phyloP scores from a whole-genome alignment of 2,113 vertebrate species.

The Perccottus glenii region DNA sequence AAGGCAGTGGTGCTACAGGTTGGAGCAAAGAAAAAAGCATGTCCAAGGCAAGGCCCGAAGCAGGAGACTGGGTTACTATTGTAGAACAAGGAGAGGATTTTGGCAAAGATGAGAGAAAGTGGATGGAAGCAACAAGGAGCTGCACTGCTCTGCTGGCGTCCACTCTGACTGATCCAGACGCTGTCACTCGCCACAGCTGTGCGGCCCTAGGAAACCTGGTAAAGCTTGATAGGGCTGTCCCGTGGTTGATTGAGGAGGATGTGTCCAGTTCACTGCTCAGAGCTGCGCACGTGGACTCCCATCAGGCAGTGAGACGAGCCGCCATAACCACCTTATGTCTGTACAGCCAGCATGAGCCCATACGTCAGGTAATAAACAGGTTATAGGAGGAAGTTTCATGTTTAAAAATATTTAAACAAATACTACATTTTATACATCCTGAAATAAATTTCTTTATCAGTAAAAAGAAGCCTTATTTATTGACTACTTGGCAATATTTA shows the following conservation, averaged over 20 bases:
- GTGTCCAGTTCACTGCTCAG: slow-evolving; percentile 60
- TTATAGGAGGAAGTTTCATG: not conserved
- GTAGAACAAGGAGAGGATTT: slow-evolving; percentile 10
- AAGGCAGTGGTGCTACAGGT: slow-evolving; percentile 1
- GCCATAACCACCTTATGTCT: slow-evolving; percentile 66
- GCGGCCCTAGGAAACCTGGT: slow-evolving; percentile 67
- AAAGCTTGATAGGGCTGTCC: slow-evolving; percentile 40
- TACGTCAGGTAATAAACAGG: slow-evolving; percentile 67
- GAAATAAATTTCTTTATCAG: too few species aligned
- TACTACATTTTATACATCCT: not conserved
- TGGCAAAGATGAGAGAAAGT: slow-evolving; percentile 31
- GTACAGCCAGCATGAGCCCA: slow-evolving; percentile 63
- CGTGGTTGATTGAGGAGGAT: slow-evolving; percentile 53
- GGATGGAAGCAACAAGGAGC: slow-evolving; percentile 65
- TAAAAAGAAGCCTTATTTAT: too few species aligned
- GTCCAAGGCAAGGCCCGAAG: slow-evolving; percentile 17
- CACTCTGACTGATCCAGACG: slow-evolving; percentile 70
- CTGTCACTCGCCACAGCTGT: slow-evolving; percentile 74
- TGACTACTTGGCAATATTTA: too few species aligned
- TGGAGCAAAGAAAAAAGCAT: slow-evolving; percentile 19
- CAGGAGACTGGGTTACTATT: not conserved
- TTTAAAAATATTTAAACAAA: not conserved
- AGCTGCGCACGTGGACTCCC: slow-evolving; percentile 69
- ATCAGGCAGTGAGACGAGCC: slow-evolving; percentile 70
- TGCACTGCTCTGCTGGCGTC: slow-evolving; percentile 46